These are phyloP conservation scores for Ophiodon elongatus DNA, from an alignment of 2,113 vertebrate genomes.

Conservation along the genomic window DNA sequence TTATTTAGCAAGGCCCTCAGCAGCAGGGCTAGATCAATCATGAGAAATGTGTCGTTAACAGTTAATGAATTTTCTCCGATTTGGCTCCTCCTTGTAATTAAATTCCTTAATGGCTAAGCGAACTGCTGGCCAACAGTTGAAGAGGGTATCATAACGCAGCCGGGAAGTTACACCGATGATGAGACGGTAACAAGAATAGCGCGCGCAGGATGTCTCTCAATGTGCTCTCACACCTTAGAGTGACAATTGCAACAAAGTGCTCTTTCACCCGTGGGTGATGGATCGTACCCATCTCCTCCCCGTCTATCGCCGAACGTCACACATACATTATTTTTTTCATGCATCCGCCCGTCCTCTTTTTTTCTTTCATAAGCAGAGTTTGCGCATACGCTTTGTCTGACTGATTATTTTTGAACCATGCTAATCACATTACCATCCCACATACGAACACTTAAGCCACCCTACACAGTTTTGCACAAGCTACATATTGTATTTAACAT, in stretches of 20 bases:
- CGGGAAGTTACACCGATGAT: slow-evolving; percentile 9
- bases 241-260: slow-evolving; percentile 9
- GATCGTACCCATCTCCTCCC: slow-evolving; percentile 14
- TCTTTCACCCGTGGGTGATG: slow-evolving; percentile 30
- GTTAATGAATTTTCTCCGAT: slow-evolving; percentile 58
- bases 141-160: slow-evolving; percentile 25
- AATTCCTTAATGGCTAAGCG: slow-evolving; percentile 50
- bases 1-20: slow-evolving; percentile 29
- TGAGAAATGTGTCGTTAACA: slow-evolving; percentile 41
- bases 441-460: slow-evolving; percentile 61
- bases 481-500: slow-evolving; percentile 49
- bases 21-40: slow-evolving; percentile 47
- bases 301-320: not conserved
- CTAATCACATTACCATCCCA: slow-evolving; percentile 74
- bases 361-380: slow-evolving; percentile 36
- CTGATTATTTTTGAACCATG: slow-evolving; percentile 69
- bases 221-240: slow-evolving; percentile 14
- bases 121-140: slow-evolving; percentile 30
- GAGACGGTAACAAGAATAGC: slow-evolving; percentile 16
- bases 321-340: slow-evolving; percentile 14
- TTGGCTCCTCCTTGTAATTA: slow-evolving; percentile 57
- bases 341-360: not conserved
- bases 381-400: slow-evolving; percentile 51
- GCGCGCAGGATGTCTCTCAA: not conserved
- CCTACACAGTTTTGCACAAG: slow-evolving; percentile 54